Base-by-base conservation (phyloP, 1,140 invertebrate genomes). In the Camponotus floridanus region DNA sequence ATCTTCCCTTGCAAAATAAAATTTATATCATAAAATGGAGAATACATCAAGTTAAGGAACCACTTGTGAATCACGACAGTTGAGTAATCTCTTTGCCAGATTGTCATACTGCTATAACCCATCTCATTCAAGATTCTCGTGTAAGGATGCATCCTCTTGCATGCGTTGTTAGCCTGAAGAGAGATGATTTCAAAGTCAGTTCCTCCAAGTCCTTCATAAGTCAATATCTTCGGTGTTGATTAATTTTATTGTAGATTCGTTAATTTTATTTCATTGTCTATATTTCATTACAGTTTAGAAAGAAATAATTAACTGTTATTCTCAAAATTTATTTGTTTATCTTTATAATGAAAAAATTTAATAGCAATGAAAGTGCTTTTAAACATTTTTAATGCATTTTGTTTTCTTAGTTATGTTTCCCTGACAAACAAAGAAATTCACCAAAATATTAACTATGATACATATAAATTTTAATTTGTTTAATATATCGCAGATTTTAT, bases 171-270 rank as follows among this genome's bases (percentile, higher is more conserved):
- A 87, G 89, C 92, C 92, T 93, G 87, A 81, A 88, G 85, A 92
- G 86, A 92, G 84, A 91, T 87, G 85, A 86, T 87, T 88, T 92
- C 89, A 91, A 88, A 65, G 68, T 88, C 48, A 80, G 55, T 83
- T 76, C 26, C 59, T 45, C 18, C 31, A 78, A 59, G 26, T 18
- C 26, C 39, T 78, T 65, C 18, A 76, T 39, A 78, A 21, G 65
- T 78, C 64, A 65, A 78, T 11, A 33, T 78, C 59, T 78, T 78
- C 76, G 48, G 61, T 39, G 64, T 78, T 6, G 42, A 78, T 48
- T 78, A 78, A 76, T 15, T 61, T 9, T 76, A 76, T 61, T 33
- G 15, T 61, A 42, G 71, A 26, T 74, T 74, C 39, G 15, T 36
- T 76, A 61, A 61, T 8, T 61, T 61, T 76, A 76, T 76, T 9